Percentiles rank a stretch among this genome's conserved stretches.
Conservation (phyloP, 2,888 invertebrate species). For the Drosophila atripex region DNA sequence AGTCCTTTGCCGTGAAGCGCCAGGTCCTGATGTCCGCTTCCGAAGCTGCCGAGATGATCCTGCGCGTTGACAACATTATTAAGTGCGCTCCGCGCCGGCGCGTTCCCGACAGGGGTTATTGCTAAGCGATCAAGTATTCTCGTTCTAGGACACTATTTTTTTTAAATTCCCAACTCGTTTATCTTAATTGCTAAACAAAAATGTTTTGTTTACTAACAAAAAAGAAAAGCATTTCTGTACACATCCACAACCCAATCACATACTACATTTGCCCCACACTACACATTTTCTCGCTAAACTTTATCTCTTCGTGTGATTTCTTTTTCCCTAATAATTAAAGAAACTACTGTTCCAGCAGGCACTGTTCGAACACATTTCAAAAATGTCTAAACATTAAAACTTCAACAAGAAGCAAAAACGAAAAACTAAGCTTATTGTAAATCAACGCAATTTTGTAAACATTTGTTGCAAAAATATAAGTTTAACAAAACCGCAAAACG, state of each 20-base stretch:
- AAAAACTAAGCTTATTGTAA: conserved; percentile 38
- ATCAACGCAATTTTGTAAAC: conserved; percentile 70
- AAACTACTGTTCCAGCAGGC: conserved; percentile 1
- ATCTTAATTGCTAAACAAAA: conserved; percentile 65
- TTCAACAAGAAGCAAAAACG: conserved; percentile 18
- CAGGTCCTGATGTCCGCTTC: conserved; percentile 97
- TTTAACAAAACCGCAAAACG: conserved; percentile 36
- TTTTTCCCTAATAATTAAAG: conserved; percentile 44
- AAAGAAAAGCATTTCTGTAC: conserved; percentile 28
- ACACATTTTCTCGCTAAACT: conserved; percentile 35
- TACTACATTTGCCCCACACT: conserved; percentile 1
- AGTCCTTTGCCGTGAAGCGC: conserved; percentile 98
- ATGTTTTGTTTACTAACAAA: conserved; percentile 57
- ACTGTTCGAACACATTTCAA: conserved; percentile 52
- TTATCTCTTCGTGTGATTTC: conserved; percentile 34
- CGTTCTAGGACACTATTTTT: conserved; percentile 62
- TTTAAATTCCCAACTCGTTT: conserved; percentile 56
- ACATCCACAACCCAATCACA: conserved; percentile 7
- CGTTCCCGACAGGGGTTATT: conserved; percentile 91
- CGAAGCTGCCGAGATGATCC: conserved; percentile 99
- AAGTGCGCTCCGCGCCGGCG: conserved; percentile 95
- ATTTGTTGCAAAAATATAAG: conserved; percentile 43
- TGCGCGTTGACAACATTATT: conserved; percentile 98
- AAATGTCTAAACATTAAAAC: conserved; percentile 63
- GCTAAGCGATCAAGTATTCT: conserved; percentile 77